Evolutionary conservation across 30 jellyfish, hydroid and myxozoan species (phyloP), one percentile per base, ranked within the genome.

Genomic region (Hydractinia echinata): DNA sequence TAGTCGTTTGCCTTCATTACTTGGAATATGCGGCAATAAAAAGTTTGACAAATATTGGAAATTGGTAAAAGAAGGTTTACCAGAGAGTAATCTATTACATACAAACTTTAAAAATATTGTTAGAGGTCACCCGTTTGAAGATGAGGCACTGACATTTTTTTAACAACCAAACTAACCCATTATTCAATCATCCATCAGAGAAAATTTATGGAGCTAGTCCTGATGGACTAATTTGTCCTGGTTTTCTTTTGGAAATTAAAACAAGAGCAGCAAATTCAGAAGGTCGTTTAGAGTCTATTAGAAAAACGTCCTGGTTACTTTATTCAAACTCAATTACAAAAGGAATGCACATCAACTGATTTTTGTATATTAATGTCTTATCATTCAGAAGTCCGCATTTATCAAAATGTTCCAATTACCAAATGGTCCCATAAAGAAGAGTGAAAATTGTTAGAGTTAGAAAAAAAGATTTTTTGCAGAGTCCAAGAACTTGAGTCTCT

Each of bases 1-100:
- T 48, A 77, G 85, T 54, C 82, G 85, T 21, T 64, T 4, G n/a
- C 85, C 85, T 51, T 84, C 85, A 55, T 61, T 77, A 53, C 66
- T 74, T 49, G 83, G 83, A 4, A 58, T 74, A 13, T 48, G 6
- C 13, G 83, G 83, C 1, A 18, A 30, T 5, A 77, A 77, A 60
- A 77, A 77, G 53, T 4, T 77, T 77, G 83, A 53, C n/a, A 10
- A 0, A 14, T 77, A 51, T 54, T 77, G 85, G 83, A 55, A 74
- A 74, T 48, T 18, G 51, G 83, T 30, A 30, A 30, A 30, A 4
- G 4, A 18, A 18, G 83, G 76, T 9, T 58, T 74, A 13, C 16
- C 4, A 49, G 83, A 50, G 54, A 13, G 83, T 74, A 79, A 72
- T 72, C 44, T 72, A 7, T n/a, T 64, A 51, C 1, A 7, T 6